phyloP scores from a whole-genome alignment of 2,113 vertebrate species.

The Tympanuchus pallidicinctus region DNA sequence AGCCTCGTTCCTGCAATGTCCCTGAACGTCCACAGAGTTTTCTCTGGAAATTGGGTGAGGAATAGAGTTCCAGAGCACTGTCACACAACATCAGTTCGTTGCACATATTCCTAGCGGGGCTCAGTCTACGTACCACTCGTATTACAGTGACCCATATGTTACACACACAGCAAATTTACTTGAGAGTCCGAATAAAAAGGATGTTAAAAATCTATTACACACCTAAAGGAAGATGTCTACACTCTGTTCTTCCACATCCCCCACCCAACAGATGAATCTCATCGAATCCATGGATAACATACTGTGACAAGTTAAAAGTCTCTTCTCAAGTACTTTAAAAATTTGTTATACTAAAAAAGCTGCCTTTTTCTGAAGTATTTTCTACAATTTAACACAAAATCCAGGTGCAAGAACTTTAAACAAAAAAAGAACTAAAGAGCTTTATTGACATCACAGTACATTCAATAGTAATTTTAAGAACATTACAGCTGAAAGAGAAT shows the following conservation, averaged over 20 bases:
- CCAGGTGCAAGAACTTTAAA: slow-evolving; percentile 84
- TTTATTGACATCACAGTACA: slow-evolving; percentile 95
- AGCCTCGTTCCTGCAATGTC: slow-evolving; percentile 55
- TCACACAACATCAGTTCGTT: slow-evolving; percentile 55
- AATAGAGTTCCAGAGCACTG: slow-evolving; percentile 71
- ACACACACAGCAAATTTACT: slow-evolving; percentile 61
- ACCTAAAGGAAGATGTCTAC: slow-evolving; percentile 51
- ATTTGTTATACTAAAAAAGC: slow-evolving; percentile 77
- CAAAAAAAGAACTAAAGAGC: slow-evolving; percentile 86
- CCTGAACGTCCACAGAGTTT: slow-evolving; percentile 49
- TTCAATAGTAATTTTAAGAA: slow-evolving; percentile 90
- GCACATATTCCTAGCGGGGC: slow-evolving; percentile 56
- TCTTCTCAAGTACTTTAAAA: slow-evolving; percentile 77
- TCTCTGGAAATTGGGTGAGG: slow-evolving; percentile 59
- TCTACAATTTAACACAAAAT: slow-evolving; percentile 80
- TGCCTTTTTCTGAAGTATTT: slow-evolving; percentile 71
- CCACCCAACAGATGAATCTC: slow-evolving; percentile 48
- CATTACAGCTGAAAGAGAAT: slow-evolving; percentile 91
- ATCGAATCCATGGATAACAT: slow-evolving; percentile 64
- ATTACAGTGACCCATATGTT: slow-evolving; percentile 72
- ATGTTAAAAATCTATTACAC: slow-evolving; percentile 51
- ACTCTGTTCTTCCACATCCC: slow-evolving; percentile 51
- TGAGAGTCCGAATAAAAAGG: slow-evolving; percentile 46
- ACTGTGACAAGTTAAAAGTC: slow-evolving; percentile 70
- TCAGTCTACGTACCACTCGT: slow-evolving; percentile 60